Conservation (phyloP, 2,888 invertebrate species). For the Caenorhabditis sp. region DNA sequence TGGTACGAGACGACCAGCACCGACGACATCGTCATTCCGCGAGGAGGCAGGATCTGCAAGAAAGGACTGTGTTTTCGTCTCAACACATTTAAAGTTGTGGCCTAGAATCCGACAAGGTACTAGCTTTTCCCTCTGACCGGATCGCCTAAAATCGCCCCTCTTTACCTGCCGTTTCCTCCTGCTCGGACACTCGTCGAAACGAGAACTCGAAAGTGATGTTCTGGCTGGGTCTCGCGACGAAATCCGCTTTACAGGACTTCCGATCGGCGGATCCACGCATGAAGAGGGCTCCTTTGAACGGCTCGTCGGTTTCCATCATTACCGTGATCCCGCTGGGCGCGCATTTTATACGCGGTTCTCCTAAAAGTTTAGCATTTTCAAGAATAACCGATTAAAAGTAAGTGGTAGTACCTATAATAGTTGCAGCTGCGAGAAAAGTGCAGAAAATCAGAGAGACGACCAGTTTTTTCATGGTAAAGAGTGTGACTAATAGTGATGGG, state of each 20-base stretch:
- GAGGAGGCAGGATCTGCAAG: constrained; percentile 31
- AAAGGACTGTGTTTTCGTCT: no score
- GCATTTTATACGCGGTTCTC: constrained; percentile 49
- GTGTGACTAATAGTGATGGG: not conserved
- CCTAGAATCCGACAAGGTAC: not conserved
- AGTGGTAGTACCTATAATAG: no score
- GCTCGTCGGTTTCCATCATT: constrained; percentile 27
- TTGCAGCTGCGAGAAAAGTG: not conserved
- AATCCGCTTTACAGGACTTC: constrained; percentile 53
- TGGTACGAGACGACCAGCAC: constrained; percentile 51
- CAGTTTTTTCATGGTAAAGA: not conserved
- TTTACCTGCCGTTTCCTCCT: constrained; percentile 48
- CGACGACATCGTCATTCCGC: constrained; percentile 53
- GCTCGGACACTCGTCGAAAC: constrained; percentile 50
- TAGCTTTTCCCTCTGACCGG: not conserved
- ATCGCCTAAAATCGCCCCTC: not conserved
- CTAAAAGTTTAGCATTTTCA: constrained; percentile 3
- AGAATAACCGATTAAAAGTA: not conserved
- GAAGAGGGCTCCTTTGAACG: constrained; percentile 54
- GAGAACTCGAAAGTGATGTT: constrained; percentile 49
- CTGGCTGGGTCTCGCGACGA: constrained; percentile 20
- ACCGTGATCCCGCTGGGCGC: constrained; percentile 50
- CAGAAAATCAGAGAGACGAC: not conserved
- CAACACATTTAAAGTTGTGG: no score
- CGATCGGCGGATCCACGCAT: constrained; percentile 42